Evolutionary conservation across 2,888 invertebrate species (phyloP).

Genomic region (Phyto melanocephala): DNA sequence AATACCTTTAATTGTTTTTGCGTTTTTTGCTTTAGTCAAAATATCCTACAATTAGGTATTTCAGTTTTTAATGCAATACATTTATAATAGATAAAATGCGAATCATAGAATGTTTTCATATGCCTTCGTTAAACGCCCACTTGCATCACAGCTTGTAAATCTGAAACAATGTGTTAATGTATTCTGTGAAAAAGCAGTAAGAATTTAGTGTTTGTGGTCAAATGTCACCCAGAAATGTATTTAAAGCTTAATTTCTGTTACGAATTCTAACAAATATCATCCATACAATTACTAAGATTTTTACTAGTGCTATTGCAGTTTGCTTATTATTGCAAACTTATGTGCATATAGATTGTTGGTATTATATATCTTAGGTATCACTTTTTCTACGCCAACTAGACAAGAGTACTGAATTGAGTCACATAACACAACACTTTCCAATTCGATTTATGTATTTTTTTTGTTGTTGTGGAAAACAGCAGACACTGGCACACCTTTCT

Average conservation of each 20-base stretch:
- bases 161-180: not conserved
- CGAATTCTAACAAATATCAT: not conserved
- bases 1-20: conserved; percentile 17
- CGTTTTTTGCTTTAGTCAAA: not conserved
- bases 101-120: not conserved
- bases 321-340: conserved; percentile 28
- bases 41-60: conserved; percentile 15
- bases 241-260: not conserved
- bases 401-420: conserved; percentile 59
- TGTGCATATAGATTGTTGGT: conserved; percentile 17
- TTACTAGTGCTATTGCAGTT: conserved; percentile 11
- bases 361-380: conserved; percentile 39
- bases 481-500: conserved; percentile 64
- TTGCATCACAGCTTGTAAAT: conserved; percentile 36
- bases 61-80: not conserved
- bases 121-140: conserved; percentile 50
- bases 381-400: conserved; percentile 62
- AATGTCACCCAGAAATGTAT: conserved; percentile 20
- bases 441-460: conserved; percentile 55
- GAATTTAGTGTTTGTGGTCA: conserved; percentile 53
- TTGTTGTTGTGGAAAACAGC: conserved; percentile 45
- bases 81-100: conserved; percentile 11
- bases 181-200: conserved; percentile 4
- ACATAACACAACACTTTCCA: conserved; percentile 56
- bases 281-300: conserved; percentile 13